phyloP scores from a whole-genome alignment of 1,140 invertebrate species.

The Colletes latitarsis region DNA sequence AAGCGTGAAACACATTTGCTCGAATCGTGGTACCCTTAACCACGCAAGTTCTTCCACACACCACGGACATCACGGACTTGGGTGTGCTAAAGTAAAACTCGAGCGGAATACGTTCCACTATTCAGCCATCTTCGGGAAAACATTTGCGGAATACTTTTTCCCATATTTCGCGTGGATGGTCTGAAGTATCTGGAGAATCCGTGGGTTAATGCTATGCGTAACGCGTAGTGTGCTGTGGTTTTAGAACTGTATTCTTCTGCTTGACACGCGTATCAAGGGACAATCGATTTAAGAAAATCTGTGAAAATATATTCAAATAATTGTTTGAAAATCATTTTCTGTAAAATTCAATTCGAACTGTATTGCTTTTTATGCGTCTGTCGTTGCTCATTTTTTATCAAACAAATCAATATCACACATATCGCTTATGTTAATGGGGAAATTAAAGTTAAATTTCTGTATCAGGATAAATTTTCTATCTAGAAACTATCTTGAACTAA shows the following conservation, averaged over 20 bases:
- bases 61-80: neutral
- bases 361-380: no score
- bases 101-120: slow-evolving; percentile 36
- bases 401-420: no score
- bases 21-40: slow-evolving; percentile 73
- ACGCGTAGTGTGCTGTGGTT: no score
- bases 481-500: no score
- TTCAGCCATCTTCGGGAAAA: slow-evolving; percentile 31
- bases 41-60: slow-evolving; percentile 66
- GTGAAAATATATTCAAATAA: no score
- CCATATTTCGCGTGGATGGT: slow-evolving; percentile 8
- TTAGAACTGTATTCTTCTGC: neutral
- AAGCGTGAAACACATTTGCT: slow-evolving; percentile 80
- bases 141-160: slow-evolving; percentile 27
- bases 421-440: no score
- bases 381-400: no score
- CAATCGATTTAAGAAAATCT: neutral
- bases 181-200: slow-evolving; percentile 8
- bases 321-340: no score
- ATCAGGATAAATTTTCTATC: no score
- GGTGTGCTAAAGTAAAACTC: slow-evolving; percentile 49
- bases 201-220: neutral
- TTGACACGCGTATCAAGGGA: neutral
- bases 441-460: no score
- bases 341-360: no score